These are phyloP conservation scores for Pagetopsis macropterus DNA, from an alignment of 2,797 vertebrate genomes.

Conservation along the genomic window DNA sequence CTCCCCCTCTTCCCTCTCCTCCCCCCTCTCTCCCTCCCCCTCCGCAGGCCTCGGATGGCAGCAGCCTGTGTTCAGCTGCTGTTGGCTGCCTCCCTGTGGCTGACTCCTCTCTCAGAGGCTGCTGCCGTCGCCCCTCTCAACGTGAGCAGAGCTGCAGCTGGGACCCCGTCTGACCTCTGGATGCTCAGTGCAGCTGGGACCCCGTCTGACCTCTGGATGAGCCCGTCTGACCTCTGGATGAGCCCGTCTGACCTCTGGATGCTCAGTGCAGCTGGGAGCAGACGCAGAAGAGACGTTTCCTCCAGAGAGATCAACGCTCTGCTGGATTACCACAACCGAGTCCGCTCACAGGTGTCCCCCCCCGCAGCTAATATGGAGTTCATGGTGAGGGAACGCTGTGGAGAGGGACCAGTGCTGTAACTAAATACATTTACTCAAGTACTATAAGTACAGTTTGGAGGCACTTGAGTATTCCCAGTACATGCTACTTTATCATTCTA, in stretches of 20 bases:
- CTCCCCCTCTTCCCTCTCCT: not conserved
- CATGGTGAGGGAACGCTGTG: slow-evolving; percentile 85
- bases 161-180: not conserved
- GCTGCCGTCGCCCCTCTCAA: slow-evolving; percentile 56
- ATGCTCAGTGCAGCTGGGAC: too few relatives aligned
- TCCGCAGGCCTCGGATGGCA: slow-evolving; percentile 65
- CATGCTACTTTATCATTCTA: not conserved
- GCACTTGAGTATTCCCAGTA: not conserved
- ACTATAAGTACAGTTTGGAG: not conserved
- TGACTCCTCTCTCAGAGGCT: slow-evolving; percentile 62
- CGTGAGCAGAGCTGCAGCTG: slow-evolving; percentile 4
- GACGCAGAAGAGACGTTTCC: slow-evolving; percentile 82
- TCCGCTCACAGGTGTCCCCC: slow-evolving; percentile 87
- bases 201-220: too few relatives aligned
- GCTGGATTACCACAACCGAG: slow-evolving; percentile 90
- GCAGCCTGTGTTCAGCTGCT: slow-evolving; percentile 73
- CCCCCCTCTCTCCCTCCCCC: not conserved
- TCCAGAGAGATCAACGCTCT: slow-evolving; percentile 81
- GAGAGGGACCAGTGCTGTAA: not conserved
- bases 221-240: too few relatives aligned
- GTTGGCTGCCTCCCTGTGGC: slow-evolving; percentile 84
- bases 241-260: slow-evolving; percentile 37
- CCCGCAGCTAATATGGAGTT: slow-evolving; percentile 92
- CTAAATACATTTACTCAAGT: not conserved
- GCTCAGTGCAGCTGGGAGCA: slow-evolving; percentile 43